Base-by-base conservation (phyloP, 2,888 invertebrate genomes). In the Lypha dubia region DNA sequence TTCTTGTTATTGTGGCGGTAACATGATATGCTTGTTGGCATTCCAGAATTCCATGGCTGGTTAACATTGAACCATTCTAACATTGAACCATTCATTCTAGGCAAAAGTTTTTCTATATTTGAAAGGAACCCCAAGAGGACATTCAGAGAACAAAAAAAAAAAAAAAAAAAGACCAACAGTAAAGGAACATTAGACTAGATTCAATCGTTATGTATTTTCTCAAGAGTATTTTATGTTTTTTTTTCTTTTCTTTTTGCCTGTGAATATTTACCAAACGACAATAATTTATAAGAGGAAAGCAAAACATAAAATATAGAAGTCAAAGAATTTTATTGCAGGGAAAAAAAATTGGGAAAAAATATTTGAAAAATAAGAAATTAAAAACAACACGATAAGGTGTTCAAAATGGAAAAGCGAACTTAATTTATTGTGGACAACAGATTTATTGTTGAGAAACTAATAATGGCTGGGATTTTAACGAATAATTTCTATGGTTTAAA, bases 331-430 rank as follows among this genome's bases (percentile, higher is more conserved):
- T 22, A n/a, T 46, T 71, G 46, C 74, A 79, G 79, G 63, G 70
- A 32, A 82, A 73, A 85, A 86, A 83, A 75, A n/a, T n/a, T 82
- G n/a, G 49, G 60, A 51, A 83, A 51, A 83, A 81, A 67, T 67
- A 80, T 56, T 46, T 51, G 17, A 13, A 63, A 41, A 71, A 28
- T 49, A 46, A 9, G 15, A 67, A 38, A 38, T 17, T 32, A 22
- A 44, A 5, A 13, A 51, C 35, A 22, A 79, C 17, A 46, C 3
- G 17, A 56, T 3, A 17, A 28, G 28, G 46, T 17, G 17, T 3
- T 46, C 1, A 6, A 17, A 17, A 46, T 8, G 17, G 8, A 46
- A 46, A 46, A 15, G 15, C 15, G n/a, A 11, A 3, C 11, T 2
- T 28, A 28, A 28, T 28, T 28, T 28, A 28, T 28, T 28, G 5